A percentile compares a stretch with the other conserved stretches of the same genome.
Conservation (phyloP, 2,888 invertebrate species). For the Diplolepis rosae region DNA sequence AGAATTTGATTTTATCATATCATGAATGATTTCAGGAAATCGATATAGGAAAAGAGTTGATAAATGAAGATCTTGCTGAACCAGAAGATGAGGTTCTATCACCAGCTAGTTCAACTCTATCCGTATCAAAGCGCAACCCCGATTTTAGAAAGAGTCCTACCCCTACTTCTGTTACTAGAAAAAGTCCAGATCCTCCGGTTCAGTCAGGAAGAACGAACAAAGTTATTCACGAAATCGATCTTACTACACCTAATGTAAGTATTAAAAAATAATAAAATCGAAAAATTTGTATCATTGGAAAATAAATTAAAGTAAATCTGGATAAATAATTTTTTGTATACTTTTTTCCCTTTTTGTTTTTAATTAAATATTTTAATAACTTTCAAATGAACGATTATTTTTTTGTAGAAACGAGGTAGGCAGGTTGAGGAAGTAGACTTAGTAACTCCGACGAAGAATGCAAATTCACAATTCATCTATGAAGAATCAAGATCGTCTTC, state of each 20-base stretch:
- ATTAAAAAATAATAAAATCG: neutral
- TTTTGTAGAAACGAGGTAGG: slow-evolving; percentile 25
- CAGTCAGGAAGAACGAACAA: neutral
- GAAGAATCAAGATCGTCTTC: slow-evolving; percentile 39
- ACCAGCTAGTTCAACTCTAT: slow-evolving; percentile 57
- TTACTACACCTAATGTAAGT: slow-evolving; percentile 52
- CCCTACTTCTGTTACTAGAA: neutral
- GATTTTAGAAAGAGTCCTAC: slow-evolving; percentile 45
- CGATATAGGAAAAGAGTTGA: slow-evolving; percentile 79
- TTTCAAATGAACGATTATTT: neutral
- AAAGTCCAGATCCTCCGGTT: neutral
- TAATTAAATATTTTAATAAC: no score
- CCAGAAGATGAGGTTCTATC: slow-evolving; percentile 60
- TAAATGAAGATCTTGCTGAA: slow-evolving; percentile 78
- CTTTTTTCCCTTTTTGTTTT: no score
- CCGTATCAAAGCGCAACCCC: slow-evolving; percentile 59
- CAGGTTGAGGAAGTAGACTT: slow-evolving; percentile 54
- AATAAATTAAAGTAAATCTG: neutral
- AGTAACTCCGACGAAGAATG: slow-evolving; percentile 53
- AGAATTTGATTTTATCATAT: neutral
- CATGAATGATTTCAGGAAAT: slow-evolving; percentile 72
- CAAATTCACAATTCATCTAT: slow-evolving; percentile 43
- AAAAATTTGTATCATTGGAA: neutral
- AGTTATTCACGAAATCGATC: slow-evolving; percentile 51
- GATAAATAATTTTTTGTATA: no score